Base-by-base conservation (phyloP, 2,888 invertebrate genomes). In the Hymenopus coronatus region DNA sequence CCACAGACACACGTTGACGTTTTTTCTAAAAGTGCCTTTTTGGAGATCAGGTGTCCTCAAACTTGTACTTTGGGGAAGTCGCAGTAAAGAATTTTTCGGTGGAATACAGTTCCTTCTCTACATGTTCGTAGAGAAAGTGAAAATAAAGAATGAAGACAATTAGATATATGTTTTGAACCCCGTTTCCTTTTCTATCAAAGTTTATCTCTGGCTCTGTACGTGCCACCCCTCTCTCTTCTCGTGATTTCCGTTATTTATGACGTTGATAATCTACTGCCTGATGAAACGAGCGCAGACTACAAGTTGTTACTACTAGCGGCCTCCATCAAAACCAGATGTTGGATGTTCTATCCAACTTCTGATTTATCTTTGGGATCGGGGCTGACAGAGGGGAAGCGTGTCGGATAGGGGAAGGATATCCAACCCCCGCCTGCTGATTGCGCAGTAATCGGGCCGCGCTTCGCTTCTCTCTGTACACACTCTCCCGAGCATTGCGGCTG, bases 271-370 rank as follows among this genome's bases (percentile, higher is more conserved):
- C 84, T 83, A 54, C 83, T 84, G 86, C 46, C 54, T 28, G 85
- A 85, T 85, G 85, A 85, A 85, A 54, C 54, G 54, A 70, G 54
- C 54, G 54, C 54, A 20, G 54, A 70, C 54, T 70, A 70, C 86
- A 86, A 86, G 28, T 86, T 86, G 86, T 81, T 87, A 87, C 87
- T 33, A 85, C 40, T 88, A 83, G 82, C 54, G 85, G 46, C 33
- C 40, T 27, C 87, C 30, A 89, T 89, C 89, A 89, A 88, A 87
- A 88, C 46, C 89, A 89, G 89, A 89, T 89, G 89, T 87, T 85
- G 88, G 88, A 84, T 88, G 84, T 85, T 89, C 84, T 28, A 84
- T 83, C 87, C 27, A 70, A 83, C 83, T 86, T 85, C 83, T 85
- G 89, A 88, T 87, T 88, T 89, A 89, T 89, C 88, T 85, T 84